These are phyloP conservation scores for Jordanella pulchra DNA, from an alignment of 2,797 vertebrate genomes.

Conservation along the genomic window DNA sequence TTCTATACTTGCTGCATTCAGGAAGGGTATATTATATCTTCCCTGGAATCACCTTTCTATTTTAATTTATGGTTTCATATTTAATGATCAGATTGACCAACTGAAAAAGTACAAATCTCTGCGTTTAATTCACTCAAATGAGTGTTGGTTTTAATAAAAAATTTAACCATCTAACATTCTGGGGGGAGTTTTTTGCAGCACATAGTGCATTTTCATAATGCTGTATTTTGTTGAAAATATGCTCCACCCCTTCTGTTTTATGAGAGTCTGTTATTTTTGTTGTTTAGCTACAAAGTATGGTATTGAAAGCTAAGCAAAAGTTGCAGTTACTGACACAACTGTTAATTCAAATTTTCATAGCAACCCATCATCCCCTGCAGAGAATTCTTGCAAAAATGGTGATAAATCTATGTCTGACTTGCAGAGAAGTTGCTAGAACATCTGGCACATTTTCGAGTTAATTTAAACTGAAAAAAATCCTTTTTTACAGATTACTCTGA, in stretches of 20 bases:
- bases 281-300: background rate
- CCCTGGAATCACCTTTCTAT: no score
- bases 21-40: no score
- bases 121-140: no score
- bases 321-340: background rate
- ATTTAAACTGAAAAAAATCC: background rate
- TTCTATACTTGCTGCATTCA: no score
- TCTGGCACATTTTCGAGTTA: background rate
- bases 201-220: no score
- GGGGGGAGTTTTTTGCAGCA: no score
- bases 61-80: no score
- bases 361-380: background rate
- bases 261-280: background rate
- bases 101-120: no score
- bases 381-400: background rate
- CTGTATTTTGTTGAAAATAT: background rate
- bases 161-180: no score
- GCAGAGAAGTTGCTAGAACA: background rate
- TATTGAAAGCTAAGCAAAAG: background rate
- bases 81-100: no score
- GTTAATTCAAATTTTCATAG: background rate
- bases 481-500: no score
- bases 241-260: background rate
- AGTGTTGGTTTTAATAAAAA: no score
- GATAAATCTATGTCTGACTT: background rate